Evolutionary conservation across 2,888 invertebrate species (phyloP).

Genomic region (Chrysodeixis includens): DNA sequence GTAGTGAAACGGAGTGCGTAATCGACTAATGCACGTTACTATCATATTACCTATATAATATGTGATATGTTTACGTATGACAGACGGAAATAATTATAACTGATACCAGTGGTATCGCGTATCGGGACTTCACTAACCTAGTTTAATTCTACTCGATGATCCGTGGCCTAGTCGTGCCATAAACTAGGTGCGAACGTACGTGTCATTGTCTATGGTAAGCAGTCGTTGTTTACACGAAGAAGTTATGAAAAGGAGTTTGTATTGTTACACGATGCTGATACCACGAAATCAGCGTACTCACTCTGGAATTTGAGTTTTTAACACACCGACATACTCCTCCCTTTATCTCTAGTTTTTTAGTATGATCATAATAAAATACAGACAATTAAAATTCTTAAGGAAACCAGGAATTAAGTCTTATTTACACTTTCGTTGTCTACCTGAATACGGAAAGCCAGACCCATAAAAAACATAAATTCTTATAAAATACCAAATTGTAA

Average conservation of each 20-base stretch:
- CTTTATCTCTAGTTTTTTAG: neutral
- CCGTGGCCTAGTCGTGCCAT: slow-evolving; percentile 22
- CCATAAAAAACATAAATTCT: too few species aligned
- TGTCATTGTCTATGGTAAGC: slow-evolving; percentile 38
- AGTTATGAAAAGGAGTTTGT: slow-evolving; percentile 6
- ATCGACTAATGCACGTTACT: slow-evolving; percentile 37
- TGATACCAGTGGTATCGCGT: slow-evolving; percentile 46
- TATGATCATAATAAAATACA: neutral
- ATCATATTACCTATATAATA: slow-evolving; percentile 37
- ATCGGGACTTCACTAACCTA: slow-evolving; percentile 52
- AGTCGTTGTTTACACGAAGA: slow-evolving; percentile 24
- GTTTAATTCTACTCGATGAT: slow-evolving; percentile 42
- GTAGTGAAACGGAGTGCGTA: slow-evolving; percentile 24
- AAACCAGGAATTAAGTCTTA: neutral
- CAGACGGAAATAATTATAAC: slow-evolving; percentile 53
- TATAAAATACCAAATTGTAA: neutral
- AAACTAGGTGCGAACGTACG: slow-evolving; percentile 30
- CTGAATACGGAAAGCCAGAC: neutral
- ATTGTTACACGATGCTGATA: neutral
- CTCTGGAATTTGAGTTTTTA: neutral
- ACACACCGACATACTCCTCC: neutral
- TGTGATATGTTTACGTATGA: slow-evolving; percentile 28
- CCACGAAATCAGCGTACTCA: neutral
- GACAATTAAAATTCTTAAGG: neutral
- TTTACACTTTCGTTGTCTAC: neutral